These are phyloP conservation scores for Chromobotia macracanthus DNA, from an alignment of 2,797 vertebrate species.

Conservation along the genomic window DNA sequence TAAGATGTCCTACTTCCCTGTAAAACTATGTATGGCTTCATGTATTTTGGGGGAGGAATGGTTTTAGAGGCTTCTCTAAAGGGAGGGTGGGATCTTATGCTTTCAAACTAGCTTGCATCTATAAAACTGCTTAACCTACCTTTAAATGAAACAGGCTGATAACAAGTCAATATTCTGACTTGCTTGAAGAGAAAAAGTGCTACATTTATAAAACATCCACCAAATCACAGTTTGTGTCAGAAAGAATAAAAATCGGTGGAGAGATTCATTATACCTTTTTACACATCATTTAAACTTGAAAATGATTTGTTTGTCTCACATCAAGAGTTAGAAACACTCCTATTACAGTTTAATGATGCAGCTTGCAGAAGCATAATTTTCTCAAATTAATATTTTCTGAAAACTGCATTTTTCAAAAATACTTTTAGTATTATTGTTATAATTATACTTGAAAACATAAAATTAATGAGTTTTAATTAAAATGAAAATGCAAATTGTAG, in stretches of 20 bases:
- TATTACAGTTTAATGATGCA: constrained; percentile 47
- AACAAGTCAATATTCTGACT: no score
- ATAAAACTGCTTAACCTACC: no score
- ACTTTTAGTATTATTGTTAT: not conserved
- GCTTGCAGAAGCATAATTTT: constrained; percentile 9
- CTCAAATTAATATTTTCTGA: not conserved
- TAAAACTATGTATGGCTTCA: no score
- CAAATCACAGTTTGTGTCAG: constrained; percentile 1
- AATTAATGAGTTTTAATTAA: not conserved
- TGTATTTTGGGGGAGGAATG: no score
- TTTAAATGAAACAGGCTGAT: no score
- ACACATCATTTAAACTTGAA: constrained; percentile 48
- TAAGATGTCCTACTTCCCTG: no score
- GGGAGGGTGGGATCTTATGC: no score
- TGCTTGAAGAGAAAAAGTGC: no score
- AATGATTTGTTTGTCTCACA: constrained; percentile 48
- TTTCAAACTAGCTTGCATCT: no score
- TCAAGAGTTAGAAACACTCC: constrained; percentile 22
- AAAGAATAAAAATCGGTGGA: constrained; percentile 33
- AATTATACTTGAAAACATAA: constrained; percentile 8
- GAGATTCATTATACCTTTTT: constrained; percentile 42
- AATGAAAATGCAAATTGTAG: not conserved
- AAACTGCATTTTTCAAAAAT: not conserved
- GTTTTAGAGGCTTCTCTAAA: no score
- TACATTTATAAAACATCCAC: no score